Evolutionary conservation across 2,888 invertebrate genomes (phyloP).

Genomic region (Hyppa rectilinea): DNA sequence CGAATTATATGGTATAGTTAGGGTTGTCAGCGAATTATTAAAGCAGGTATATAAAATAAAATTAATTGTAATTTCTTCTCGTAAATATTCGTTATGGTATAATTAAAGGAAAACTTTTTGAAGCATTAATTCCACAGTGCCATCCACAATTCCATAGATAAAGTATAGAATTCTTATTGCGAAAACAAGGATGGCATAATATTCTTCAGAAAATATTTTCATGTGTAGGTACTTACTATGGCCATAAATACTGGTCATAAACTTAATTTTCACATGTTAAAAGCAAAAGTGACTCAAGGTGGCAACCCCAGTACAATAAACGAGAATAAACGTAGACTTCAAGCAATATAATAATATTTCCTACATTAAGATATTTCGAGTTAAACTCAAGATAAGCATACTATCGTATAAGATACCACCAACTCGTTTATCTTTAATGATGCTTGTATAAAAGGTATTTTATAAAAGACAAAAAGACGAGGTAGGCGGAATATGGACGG

Average conservation of each 20-base stretch:
- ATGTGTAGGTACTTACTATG: too few species aligned
- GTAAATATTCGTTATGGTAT: too few species aligned
- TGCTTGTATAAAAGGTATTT: slow-evolving; percentile 2
- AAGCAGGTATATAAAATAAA: too few species aligned
- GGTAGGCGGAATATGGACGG: background rate
- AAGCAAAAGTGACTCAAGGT: background rate
- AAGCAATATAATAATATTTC: slow-evolving; percentile 6
- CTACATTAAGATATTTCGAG: slow-evolving; percentile 21
- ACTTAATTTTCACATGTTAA: too few species aligned
- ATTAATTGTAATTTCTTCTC: too few species aligned
- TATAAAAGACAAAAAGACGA: background rate
- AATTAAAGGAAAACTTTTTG: too few species aligned
- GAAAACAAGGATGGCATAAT: too few species aligned
- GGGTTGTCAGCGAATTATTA: slow-evolving; percentile 49
- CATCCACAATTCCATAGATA: too few species aligned
- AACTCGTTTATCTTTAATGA: background rate
- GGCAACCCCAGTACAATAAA: slow-evolving; percentile 17
- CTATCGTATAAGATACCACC: background rate
- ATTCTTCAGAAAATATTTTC: too few species aligned
- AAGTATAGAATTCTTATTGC: too few species aligned
- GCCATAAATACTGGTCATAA: too few species aligned
- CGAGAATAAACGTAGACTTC: background rate
- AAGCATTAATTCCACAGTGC: too few species aligned
- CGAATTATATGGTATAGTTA: slow-evolving; percentile 55
- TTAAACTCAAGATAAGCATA: slow-evolving; percentile 25